phyloP scores from a whole-genome alignment of 2,797 vertebrate species.

The Melanogrammus aeglefinus region DNA sequence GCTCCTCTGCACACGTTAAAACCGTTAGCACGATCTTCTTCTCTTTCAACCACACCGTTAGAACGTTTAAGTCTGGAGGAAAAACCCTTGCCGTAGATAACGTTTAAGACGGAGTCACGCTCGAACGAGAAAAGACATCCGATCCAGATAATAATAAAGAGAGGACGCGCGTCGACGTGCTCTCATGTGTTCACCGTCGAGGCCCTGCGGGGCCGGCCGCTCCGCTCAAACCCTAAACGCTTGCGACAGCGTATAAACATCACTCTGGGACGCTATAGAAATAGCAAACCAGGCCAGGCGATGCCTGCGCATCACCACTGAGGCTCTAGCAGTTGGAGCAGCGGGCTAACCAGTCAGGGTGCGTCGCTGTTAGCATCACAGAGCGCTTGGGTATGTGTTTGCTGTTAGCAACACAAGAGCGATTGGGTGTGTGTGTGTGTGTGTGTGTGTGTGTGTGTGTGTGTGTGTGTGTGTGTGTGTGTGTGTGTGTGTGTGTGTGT shows the following conservation, averaged over 20 bases:
- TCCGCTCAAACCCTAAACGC: neutral
- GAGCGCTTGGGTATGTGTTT: neutral
- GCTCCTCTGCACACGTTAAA: too few relatives aligned
- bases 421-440: neutral
- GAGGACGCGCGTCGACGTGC: neutral
- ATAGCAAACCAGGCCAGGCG: conserved; percentile 9
- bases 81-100: neutral
- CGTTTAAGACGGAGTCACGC: neutral
- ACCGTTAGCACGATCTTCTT: too few relatives aligned
- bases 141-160: neutral
- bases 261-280: neutral
- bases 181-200: neutral
- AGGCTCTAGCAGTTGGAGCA: conserved; percentile 33
- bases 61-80: neutral
- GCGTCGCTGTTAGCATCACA: conserved; percentile 14
- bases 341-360: conserved; percentile 47
- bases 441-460: neutral
- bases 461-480: neutral
- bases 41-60: neutral
- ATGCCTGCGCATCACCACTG: conserved; percentile 20
- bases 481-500: neutral
- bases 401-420: neutral
- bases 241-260: conserved; percentile 1
- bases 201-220: neutral
- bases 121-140: neutral